Evolutionary conservation across 2,888 invertebrate species (phyloP).

Genomic region (Clivina fossor): DNA sequence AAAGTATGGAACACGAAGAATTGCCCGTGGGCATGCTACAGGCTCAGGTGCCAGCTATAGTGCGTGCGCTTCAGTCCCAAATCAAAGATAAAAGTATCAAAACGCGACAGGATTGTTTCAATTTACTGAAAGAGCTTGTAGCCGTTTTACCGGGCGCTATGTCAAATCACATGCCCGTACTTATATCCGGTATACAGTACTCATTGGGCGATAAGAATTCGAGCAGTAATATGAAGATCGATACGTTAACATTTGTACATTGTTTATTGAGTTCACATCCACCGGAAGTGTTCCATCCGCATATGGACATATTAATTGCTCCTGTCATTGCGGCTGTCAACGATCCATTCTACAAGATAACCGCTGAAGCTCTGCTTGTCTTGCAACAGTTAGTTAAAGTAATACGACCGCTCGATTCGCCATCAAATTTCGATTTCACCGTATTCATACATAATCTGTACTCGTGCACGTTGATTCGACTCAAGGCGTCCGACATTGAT

Average conservation of each 20-base stretch:
- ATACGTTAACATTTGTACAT: constrained; percentile 89
- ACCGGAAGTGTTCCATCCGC: constrained; percentile 76
- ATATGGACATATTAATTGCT: constrained; percentile 76
- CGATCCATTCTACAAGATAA: constrained; percentile 98
- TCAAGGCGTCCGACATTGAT: constrained; percentile 95
- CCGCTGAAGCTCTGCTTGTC: constrained; percentile 92
- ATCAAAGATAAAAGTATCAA: no score
- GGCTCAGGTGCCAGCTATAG: no score
- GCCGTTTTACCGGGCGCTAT: no score
- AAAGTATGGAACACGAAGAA: no score
- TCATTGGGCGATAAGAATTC: constrained; percentile 92
- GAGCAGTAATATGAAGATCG: constrained; percentile 97
- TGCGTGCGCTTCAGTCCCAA: no score
- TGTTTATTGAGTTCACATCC: constrained; percentile 79
- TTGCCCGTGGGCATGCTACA: no score
- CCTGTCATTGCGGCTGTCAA: constrained; percentile 87
- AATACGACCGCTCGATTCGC: constrained; percentile 76
- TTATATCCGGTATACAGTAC: no score
- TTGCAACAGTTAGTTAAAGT: constrained; percentile 93
- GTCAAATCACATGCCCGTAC: no score
- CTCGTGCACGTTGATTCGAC: constrained; percentile 77
- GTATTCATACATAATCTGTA: constrained; percentile 76
- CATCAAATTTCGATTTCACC: constrained; percentile 39
- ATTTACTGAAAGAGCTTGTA: no score
- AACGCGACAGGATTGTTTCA: no score